phyloP scores from a whole-genome alignment of 2,888 invertebrate species.

The Arctia plantaginis region DNA sequence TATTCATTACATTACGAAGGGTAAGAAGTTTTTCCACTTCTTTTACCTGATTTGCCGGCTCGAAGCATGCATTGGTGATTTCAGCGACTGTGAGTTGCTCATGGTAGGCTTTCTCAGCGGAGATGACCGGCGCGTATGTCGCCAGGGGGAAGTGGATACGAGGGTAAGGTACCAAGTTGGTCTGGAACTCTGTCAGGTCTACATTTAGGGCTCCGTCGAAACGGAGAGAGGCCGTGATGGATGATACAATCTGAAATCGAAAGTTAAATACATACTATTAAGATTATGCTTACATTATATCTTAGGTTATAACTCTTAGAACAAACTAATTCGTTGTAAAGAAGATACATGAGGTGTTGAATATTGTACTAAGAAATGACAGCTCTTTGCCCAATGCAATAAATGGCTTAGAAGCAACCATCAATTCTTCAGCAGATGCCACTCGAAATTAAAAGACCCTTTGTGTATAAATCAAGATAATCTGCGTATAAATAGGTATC shows the following conservation, averaged over 20 bases:
- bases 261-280: background rate
- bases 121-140: slow-evolving; percentile 96
- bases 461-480: background rate
- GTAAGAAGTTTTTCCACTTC: background rate
- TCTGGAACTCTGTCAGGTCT: slow-evolving; percentile 97
- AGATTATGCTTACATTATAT: background rate
- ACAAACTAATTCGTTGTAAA: background rate
- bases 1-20: background rate
- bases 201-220: slow-evolving; percentile 97
- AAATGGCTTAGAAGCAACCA: background rate
- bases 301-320: background rate
- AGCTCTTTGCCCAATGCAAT: background rate
- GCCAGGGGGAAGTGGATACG: slow-evolving; percentile 97
- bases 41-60: slow-evolving; percentile 93
- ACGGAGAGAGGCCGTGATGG: slow-evolving; percentile 96
- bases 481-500: background rate
- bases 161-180: slow-evolving; percentile 97
- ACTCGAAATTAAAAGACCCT: background rate
- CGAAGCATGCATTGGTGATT: slow-evolving; percentile 98
- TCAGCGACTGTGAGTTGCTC: slow-evolving; percentile 96
- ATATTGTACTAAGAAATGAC: no score
- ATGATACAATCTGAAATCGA: slow-evolving; percentile 91
- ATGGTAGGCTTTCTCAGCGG: slow-evolving; percentile 97
- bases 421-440: background rate
- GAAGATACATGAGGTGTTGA: background rate